Evolutionary conservation across 2,888 invertebrate genomes (phyloP).

Genomic region (Rhingia rostrata): DNA sequence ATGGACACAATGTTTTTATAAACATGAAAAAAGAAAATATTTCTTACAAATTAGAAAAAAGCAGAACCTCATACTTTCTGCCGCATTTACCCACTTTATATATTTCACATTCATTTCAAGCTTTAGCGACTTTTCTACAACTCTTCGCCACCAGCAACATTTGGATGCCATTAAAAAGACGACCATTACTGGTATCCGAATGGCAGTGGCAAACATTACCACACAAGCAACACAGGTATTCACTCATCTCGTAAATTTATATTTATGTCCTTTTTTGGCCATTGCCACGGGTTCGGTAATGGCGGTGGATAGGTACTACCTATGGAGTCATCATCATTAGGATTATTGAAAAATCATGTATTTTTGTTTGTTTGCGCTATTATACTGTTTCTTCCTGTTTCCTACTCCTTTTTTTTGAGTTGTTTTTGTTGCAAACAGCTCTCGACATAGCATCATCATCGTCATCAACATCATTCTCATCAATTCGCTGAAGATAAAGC

Average conservation of each 20-base stretch:
- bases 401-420: constrained; percentile 21
- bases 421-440: constrained; percentile 31
- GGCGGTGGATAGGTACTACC: constrained; percentile 21
- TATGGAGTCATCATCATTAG: constrained; percentile 72
- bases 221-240: constrained; percentile 63
- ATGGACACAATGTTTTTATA: too few relatives aligned
- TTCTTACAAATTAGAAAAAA: too few relatives aligned
- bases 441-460: constrained; percentile 15
- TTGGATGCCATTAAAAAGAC: constrained; percentile 39
- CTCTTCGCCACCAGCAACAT: background rate
- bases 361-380: constrained; percentile 71
- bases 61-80: too few relatives aligned
- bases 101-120: too few relatives aligned
- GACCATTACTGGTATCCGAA: constrained; percentile 43
- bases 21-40: too few relatives aligned
- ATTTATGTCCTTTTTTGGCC: constrained; percentile 70
- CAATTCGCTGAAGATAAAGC: constrained; percentile 70
- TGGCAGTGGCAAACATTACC: constrained; percentile 32
- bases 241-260: constrained; percentile 69
- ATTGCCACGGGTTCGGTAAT: constrained; percentile 25
- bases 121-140: too few relatives aligned
- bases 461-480: constrained; percentile 58
- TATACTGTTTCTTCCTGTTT: constrained; percentile 65
- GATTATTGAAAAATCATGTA: constrained; percentile 75
- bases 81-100: too few relatives aligned